Evolutionary conservation across 1,140 invertebrate species (phyloP).

Genomic region (Stegodyphus dumicola): DNA sequence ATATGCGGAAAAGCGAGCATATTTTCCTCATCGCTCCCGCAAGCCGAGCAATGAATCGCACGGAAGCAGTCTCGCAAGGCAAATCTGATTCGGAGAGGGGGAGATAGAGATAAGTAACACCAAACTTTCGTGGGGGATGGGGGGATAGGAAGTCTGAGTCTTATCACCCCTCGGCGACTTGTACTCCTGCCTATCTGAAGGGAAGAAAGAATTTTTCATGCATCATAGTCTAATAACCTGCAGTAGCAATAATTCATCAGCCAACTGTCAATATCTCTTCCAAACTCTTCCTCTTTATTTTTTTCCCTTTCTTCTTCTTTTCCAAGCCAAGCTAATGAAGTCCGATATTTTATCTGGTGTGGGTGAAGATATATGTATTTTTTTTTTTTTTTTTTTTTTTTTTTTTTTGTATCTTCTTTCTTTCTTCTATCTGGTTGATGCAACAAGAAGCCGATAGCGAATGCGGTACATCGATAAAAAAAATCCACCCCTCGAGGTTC

Average conservation of each 20-base stretch:
- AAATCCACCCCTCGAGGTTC: not conserved
- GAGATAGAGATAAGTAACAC: slow-evolving; percentile 3
- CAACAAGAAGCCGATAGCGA: slow-evolving; percentile 51
- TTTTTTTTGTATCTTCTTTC: too few species aligned
- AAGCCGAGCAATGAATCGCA: not conserved
- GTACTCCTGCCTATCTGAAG: not conserved
- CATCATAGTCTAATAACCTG: slow-evolving; percentile 46
- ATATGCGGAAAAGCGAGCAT: too few species aligned
- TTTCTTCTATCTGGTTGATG: slow-evolving; percentile 1
- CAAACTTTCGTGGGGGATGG: not conserved
- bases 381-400: too few species aligned
- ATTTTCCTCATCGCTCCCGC: too few species aligned
- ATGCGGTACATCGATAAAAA: not conserved
- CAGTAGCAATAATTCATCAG: slow-evolving; percentile 53
- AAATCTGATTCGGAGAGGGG: not conserved
- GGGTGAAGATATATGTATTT: slow-evolving; percentile 1
- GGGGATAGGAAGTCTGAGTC: not conserved
- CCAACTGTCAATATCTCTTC: slow-evolving; percentile 49
- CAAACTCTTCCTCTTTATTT: not conserved
- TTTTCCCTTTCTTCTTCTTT: not conserved
- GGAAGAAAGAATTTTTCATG: slow-evolving; percentile 42
- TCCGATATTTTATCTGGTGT: slow-evolving; percentile 53
- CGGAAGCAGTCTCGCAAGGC: not conserved
- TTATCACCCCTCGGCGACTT: slow-evolving; percentile 30
- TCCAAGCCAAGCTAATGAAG: slow-evolving; percentile 27